Conservation (phyloP, 1,140 invertebrate species). For the Drosophila simulans region DNA sequence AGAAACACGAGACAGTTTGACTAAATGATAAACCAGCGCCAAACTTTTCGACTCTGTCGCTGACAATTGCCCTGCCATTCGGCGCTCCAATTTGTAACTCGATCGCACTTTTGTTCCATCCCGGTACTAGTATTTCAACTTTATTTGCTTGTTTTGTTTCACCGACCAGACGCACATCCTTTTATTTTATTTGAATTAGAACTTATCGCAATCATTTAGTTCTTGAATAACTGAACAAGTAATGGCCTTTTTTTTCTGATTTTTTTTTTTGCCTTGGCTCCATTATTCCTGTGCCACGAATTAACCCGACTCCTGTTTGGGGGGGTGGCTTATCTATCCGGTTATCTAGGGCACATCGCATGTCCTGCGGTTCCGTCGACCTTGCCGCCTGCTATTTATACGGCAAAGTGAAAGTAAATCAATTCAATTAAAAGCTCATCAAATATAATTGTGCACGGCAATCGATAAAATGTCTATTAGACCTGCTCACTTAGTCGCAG, state of each 20-base stretch:
- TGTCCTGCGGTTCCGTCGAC: constrained; percentile 24
- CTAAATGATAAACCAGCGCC: constrained; percentile 12
- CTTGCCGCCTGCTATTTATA: constrained; percentile 35
- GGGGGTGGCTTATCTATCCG: constrained; percentile 1
- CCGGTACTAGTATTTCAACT: neutral
- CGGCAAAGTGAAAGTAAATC: constrained; percentile 58
- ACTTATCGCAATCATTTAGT: neutral
- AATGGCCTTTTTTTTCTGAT: neutral
- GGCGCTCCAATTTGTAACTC: constrained; percentile 36
- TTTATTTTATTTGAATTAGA: too few relatives aligned
- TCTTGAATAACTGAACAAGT: neutral
- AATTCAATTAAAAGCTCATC: constrained; percentile 80
- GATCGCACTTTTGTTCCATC: constrained; percentile 30
- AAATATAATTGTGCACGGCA: constrained; percentile 67
- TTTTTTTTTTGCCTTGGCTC: neutral
- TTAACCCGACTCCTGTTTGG: neutral
- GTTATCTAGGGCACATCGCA: constrained; percentile 26
- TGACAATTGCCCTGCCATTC: constrained; percentile 35
- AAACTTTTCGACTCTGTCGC: constrained; percentile 25
- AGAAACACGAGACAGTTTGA: constrained; percentile 6
- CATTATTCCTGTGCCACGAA: neutral
- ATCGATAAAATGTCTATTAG: constrained; percentile 72
- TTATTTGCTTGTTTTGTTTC: neutral
- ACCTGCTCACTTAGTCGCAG: constrained; percentile 19
- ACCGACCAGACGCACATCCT: too few relatives aligned